phyloP scores from a whole-genome alignment of 2,888 invertebrate genomes.

The Pandemis heparana region DNA sequence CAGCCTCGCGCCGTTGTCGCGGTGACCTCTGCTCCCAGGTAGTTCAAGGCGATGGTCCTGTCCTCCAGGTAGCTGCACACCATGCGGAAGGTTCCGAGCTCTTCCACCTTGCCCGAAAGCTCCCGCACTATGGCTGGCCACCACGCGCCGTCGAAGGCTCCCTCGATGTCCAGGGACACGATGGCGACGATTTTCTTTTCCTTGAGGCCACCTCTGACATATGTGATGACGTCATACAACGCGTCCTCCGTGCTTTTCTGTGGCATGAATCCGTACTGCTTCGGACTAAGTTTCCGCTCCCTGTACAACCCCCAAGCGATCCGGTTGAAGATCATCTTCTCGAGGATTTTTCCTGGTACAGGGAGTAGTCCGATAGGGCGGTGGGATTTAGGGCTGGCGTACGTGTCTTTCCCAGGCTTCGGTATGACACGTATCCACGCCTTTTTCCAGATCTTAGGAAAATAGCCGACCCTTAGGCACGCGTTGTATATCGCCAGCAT shows the following conservation, averaged over 20 bases:
- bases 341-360: neutral
- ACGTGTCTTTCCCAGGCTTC: neutral
- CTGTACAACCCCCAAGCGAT: neutral
- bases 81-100: neutral
- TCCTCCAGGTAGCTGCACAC: neutral
- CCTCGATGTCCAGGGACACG: neutral
- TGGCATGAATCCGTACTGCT: constrained; percentile 5
- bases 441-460: neutral
- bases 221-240: neutral
- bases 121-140: neutral
- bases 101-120: fast-evolving
- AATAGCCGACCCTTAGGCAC: neutral
- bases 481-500: neutral
- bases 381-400: neutral
- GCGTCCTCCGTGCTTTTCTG: constrained; percentile 30
- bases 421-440: neutral
- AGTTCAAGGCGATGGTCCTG: neutral
- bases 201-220: neutral
- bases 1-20: neutral
- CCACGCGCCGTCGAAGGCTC: neutral
- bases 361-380: neutral
- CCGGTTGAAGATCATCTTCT: neutral
- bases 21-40: neutral
- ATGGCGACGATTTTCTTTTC: neutral
- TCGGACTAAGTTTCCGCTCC: neutral